Evolutionary conservation across 2,797 vertebrate genomes (phyloP), one percentile per base, ranked within the genome.

Genomic region (Brachymystax lenok): DNA sequence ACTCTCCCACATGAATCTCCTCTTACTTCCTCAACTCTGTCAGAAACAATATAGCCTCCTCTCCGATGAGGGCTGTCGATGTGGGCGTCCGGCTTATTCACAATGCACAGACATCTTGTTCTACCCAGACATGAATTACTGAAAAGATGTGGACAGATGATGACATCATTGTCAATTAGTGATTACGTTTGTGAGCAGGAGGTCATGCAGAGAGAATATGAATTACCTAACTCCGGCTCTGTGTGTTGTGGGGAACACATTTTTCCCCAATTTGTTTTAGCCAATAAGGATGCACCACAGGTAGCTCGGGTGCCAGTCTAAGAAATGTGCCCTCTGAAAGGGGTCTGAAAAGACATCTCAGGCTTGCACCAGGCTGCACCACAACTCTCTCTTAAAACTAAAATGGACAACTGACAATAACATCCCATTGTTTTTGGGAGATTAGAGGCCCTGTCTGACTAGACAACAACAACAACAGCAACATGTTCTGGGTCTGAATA

Each of bases 161-260:
- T 16, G 35, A 74, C 30, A 66, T 66, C 28, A 30, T 21, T 68
- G 28, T 14, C 35, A n/a, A 40, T 46, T 13, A 5, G n/a, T 24
- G 10, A 21, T 40, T 46, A 52, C 28, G 35, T 50, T 19, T 2
- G 13, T 71, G 21, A 63, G 19, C 5, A 24, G 33, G 24, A 69
- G 33, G 73, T 14, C 28, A 68, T 17, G 27, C 10, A 64, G 46
- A 16, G 35, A 33, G 19, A 68, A 54, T 75, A 67, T n/a, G n/a
- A 75, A 17, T 5, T 46, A 21, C 13, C 73, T 67, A 8, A 40
- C 66, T 52, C 59, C 56, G 56, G 66, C n/a, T 67, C 69, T 84
- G 82, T 85, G 82, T 84, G 35, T 35, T 35, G 6, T 7, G 33
- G 33, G 35, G 35, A 35, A 35, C 6, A 1, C 10, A 52, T 56